These are phyloP conservation scores for Drosophila kepulauana DNA, from an alignment of 1,140 invertebrate species.

Conservation along the genomic window DNA sequence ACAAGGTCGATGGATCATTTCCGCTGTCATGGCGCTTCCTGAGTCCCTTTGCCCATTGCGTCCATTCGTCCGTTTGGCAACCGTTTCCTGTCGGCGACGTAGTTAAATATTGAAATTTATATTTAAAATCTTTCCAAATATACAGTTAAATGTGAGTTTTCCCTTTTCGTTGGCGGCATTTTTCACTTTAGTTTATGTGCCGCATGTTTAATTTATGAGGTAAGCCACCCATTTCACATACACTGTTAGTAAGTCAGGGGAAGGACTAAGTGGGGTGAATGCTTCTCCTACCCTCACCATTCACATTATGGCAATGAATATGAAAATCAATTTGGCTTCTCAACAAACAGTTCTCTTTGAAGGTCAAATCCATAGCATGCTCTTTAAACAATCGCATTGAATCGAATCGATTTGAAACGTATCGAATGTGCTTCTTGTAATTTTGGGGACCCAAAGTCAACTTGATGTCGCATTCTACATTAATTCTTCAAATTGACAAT, in stretches of 20 bases:
- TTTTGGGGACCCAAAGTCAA: constrained; percentile 10
- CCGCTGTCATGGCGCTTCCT: constrained; percentile 73
- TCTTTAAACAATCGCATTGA: constrained; percentile 37
- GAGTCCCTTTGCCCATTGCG: constrained; percentile 52
- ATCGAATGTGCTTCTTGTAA: neutral
- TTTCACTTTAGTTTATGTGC: constrained; percentile 80
- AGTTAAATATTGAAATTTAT: constrained; percentile 83
- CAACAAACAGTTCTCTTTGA: constrained; percentile 28
- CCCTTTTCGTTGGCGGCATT: constrained; percentile 50
- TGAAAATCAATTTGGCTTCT: constrained; percentile 69
- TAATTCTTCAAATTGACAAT: constrained; percentile 59
- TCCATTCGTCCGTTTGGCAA: constrained; percentile 55
- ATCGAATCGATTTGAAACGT: constrained; percentile 10
- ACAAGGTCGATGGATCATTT: constrained; percentile 73
- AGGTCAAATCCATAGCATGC: constrained; percentile 50
- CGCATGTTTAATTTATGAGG: constrained; percentile 82
- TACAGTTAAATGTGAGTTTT: constrained; percentile 71
- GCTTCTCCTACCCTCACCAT: neutral
- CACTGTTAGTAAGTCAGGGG: neutral
- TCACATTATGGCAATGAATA: constrained; percentile 67
- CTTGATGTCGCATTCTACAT: constrained; percentile 46
- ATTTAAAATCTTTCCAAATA: constrained; percentile 80
- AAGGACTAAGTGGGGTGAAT: neutral
- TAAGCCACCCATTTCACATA: neutral
- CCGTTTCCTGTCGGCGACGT: constrained; percentile 77